Evolutionary conservation across 2,797 vertebrate genomes (phyloP).

Genomic region (Danio choprae): DNA sequence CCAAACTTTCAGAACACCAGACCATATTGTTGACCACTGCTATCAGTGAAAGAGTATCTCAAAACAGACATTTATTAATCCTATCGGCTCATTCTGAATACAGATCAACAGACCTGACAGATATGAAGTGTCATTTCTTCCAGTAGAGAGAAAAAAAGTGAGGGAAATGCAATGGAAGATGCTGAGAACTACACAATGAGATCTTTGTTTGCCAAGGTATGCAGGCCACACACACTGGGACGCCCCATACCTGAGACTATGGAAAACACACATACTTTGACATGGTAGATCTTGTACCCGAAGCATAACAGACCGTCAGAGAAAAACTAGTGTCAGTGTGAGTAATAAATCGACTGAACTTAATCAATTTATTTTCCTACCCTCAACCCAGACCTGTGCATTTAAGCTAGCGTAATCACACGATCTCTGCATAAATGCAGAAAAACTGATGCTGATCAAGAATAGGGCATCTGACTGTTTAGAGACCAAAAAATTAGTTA

Average conservation of each 20-base stretch:
- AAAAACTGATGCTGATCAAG: constrained; percentile 22
- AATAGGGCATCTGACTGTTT: background rate
- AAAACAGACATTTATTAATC: background rate
- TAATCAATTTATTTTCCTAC: background rate
- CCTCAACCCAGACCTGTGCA: background rate
- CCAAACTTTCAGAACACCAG: too few relatives aligned
- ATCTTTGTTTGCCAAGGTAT: constrained; percentile 49
- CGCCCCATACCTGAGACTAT: constrained; percentile 36
- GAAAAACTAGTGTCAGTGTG: background rate
- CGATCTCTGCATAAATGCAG: constrained; percentile 6
- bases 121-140: constrained; percentile 1
- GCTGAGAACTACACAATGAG: constrained; percentile 39
- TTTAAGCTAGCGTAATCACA: background rate
- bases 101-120: background rate
- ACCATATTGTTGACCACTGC: too few relatives aligned
- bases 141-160: background rate
- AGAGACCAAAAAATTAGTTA: background rate
- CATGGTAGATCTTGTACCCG: constrained; percentile 22
- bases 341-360: background rate
- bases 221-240: constrained; percentile 41
- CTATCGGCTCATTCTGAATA: background rate
- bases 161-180: constrained; percentile 17
- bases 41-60: background rate
- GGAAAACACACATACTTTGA: background rate
- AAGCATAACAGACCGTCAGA: constrained; percentile 9